These are phyloP conservation scores for Malurus elegans DNA, from an alignment of 2,113 vertebrate species.

Conservation along the genomic window DNA sequence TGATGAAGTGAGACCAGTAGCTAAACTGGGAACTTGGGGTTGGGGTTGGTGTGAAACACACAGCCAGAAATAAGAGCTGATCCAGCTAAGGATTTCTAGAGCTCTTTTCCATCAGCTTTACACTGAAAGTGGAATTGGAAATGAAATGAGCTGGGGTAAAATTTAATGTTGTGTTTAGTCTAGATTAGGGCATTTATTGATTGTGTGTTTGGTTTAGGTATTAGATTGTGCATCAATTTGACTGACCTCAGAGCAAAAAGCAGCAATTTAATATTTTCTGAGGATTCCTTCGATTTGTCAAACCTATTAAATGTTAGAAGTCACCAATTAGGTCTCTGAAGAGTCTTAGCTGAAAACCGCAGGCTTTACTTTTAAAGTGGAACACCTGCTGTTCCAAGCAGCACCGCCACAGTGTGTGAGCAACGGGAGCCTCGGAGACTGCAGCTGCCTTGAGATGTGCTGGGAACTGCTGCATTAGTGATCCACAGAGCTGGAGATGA, in stretches of 20 bases:
- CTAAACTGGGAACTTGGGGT: neutral
- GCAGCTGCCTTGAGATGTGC: neutral
- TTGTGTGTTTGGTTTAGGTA: slow-evolving; percentile 32
- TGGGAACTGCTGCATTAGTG: neutral
- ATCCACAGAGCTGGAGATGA: neutral
- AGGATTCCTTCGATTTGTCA: slow-evolving; percentile 34
- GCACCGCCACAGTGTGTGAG: accelerated
- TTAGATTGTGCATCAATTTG: slow-evolving; percentile 21
- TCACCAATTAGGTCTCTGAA: neutral
- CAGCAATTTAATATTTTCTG: slow-evolving; percentile 53
- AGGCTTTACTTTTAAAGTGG: neutral
- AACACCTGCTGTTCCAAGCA: neutral
- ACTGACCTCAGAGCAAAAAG: slow-evolving; percentile 30
- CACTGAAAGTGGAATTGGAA: neutral
- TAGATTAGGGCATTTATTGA: slow-evolving; percentile 22
- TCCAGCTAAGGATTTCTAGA: neutral
- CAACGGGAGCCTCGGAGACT: neutral
- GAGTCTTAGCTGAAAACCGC: neutral
- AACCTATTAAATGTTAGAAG: slow-evolving; percentile 15
- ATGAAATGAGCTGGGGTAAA: neutral
- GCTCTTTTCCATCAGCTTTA: neutral
- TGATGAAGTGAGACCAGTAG: slow-evolving; percentile 84
- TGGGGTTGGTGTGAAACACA: neutral
- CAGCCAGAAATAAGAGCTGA: neutral
- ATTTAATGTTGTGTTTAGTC: neutral